These are phyloP conservation scores for Stigmatopora argus DNA, from an alignment of 2,113 vertebrate species.

Conservation along the genomic window DNA sequence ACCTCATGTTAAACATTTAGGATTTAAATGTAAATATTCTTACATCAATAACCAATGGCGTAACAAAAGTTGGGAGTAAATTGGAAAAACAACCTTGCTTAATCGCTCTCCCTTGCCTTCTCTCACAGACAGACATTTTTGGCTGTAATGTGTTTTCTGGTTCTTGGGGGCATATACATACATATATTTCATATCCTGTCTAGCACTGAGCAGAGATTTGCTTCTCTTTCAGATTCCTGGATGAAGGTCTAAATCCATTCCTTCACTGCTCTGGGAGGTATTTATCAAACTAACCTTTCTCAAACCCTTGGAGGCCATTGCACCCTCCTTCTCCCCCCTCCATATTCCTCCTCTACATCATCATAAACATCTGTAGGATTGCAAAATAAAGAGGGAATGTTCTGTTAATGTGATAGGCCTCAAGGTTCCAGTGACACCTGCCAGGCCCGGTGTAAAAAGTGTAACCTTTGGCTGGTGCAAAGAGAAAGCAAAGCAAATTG, in stretches of 20 bases:
- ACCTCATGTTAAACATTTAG: constrained; percentile 22
- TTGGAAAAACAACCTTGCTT: constrained; percentile 18
- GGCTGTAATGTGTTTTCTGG: constrained; percentile 37
- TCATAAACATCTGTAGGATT: constrained; percentile 8
- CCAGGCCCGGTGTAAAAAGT: constrained; percentile 10
- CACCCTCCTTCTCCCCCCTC: background rate
- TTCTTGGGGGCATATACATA: constrained; percentile 31
- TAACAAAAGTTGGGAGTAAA: constrained; percentile 34
- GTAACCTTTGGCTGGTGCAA: background rate
- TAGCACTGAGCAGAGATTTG: constrained; percentile 30
- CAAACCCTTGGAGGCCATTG: constrained; percentile 12
- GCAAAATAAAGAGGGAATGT: background rate
- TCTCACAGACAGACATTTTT: constrained; percentile 11
- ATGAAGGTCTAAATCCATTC: constrained; percentile 35
- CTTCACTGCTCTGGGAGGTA: constrained; percentile 18
- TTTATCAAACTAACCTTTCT: constrained; percentile 18
- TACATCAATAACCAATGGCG: constrained; percentile 33
- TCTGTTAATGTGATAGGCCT: background rate
- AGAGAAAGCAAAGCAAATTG: constrained; percentile 21
- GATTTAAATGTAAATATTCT: constrained; percentile 25
- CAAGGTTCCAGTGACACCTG: background rate
- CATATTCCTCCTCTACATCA: background rate
- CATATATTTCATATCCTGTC: constrained; percentile 53
- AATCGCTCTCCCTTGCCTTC: constrained; percentile 13
- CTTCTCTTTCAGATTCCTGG: constrained; percentile 35